Evolutionary conservation across 2,113 vertebrate genomes (phyloP).

Genomic region (Hucho hucho): DNA sequence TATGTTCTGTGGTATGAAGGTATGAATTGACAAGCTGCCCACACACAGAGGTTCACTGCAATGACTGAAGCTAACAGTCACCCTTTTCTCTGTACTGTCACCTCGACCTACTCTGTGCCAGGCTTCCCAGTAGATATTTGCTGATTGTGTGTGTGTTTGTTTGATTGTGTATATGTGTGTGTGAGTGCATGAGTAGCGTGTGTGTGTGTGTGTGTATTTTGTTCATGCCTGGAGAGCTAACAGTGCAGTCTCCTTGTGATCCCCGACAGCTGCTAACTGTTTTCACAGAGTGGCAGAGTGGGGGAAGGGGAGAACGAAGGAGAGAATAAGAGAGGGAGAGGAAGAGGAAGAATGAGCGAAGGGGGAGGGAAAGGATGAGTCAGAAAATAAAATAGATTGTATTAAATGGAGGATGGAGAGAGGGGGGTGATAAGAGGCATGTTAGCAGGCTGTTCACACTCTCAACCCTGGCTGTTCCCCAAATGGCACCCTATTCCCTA

Average conservation of each 20-base stretch:
- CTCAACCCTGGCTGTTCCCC: not conserved
- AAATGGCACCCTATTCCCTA: not conserved
- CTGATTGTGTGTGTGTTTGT: not conserved
- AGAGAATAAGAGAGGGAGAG: not conserved
- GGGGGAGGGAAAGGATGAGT: not conserved
- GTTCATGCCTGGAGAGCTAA: slow-evolving; percentile 6
- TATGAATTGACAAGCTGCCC: too few relatives aligned
- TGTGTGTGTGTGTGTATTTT: slow-evolving; percentile 20
- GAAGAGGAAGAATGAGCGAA: not conserved
- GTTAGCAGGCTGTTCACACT: not conserved
- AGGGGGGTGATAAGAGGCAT: slow-evolving; percentile 13
- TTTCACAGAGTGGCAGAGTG: slow-evolving; percentile 25
- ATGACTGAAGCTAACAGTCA: too few relatives aligned
- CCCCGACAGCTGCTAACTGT: slow-evolving; percentile 28
- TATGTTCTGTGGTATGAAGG: not conserved
- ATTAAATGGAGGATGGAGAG: slow-evolving; percentile 9
- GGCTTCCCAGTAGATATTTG: too few relatives aligned
- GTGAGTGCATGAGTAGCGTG: not conserved
- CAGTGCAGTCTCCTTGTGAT: slow-evolving; percentile 12
- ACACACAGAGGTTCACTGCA: too few relatives aligned
- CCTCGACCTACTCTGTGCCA: too few relatives aligned
- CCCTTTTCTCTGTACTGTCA: too few relatives aligned
- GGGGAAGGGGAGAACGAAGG: not conserved
- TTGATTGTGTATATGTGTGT: not conserved
- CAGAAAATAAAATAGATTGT: slow-evolving; percentile 1